Conservation (phyloP, 2,888 invertebrate genomes). For the Chrysolina americana region DNA sequence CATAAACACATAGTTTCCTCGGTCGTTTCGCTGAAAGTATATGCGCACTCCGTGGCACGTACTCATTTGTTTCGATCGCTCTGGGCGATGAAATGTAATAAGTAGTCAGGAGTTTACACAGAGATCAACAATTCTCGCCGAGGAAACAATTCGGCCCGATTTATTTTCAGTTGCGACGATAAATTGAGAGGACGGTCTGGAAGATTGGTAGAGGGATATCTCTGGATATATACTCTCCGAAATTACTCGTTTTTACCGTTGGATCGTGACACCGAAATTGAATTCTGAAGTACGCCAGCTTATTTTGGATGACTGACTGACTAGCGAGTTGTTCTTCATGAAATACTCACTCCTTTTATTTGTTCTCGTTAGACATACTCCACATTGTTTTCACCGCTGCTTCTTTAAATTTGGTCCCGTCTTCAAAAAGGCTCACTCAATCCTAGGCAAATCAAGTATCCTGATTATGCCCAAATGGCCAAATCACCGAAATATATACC, state of each 20-base stretch:
- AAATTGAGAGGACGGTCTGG: neutral
- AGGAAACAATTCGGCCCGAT: neutral
- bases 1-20: constrained; percentile 43
- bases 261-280: too few relatives aligned
- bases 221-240: too few relatives aligned
- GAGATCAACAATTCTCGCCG: constrained; percentile 29
- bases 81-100: constrained; percentile 45
- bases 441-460: neutral
- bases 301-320: too few relatives aligned
- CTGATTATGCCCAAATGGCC: neutral
- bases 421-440: too few relatives aligned
- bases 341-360: too few relatives aligned
- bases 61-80: constrained; percentile 42
- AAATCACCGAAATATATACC: neutral
- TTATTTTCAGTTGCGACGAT: neutral
- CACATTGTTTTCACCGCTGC: too few relatives aligned
- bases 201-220: too few relatives aligned
- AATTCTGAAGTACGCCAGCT: too few relatives aligned
- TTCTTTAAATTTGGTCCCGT: too few relatives aligned
- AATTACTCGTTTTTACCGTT: too few relatives aligned
- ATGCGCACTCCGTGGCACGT: constrained; percentile 41
- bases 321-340: too few relatives aligned
- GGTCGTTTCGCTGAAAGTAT: constrained; percentile 27
- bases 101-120: constrained; percentile 41
- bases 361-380: too few relatives aligned